Base-by-base conservation (phyloP, 2,113 vertebrate species). In the Parus major region DNA sequence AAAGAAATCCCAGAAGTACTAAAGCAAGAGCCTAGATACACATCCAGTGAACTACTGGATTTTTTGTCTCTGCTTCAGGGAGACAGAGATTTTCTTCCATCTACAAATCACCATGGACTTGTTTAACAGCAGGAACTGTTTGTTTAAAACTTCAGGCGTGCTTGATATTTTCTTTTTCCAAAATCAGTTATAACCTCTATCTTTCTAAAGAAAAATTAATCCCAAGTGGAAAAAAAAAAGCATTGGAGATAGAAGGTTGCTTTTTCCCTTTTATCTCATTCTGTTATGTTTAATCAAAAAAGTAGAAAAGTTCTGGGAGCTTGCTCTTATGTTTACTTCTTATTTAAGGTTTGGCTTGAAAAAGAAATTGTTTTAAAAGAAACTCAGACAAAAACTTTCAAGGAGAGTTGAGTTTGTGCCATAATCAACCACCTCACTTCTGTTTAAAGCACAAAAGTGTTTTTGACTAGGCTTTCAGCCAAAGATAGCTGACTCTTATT, bases 121-220 rank as follows among this genome's bases (percentile, higher is more conserved):
- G 64, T 76, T 95, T 75, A 96, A 73, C 56, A 94, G 82, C 68
- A 79, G 25, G 46, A 93, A 90, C 52, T 63, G 56, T 91, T 96
- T 96, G 88, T 82, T 95, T 94, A 95, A 96, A 86, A 90, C 31
- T 60, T 84, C 88, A 97, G 93, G 85, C 92, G 86, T 41, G 47
- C 71, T 63, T 83, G 66, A 44, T 91, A 78, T 90, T 92, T 95
- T 95, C 56, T 76, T 85, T 90, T 82, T 69, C 63, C 36, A 89
- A 92, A 91, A 80, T 53, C 72, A 84, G 53, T 56, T 96, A 93
- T 81, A 92, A 86, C 49, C 49, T 78, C 42, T 70, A 47, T 78
- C 91, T 91, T 95, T 90, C 64, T 78, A 47, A 88, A 88, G 71
- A 93, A 93, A 90, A 94, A 83, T 36, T 86, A 94, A 92, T 79